Base-by-base conservation (phyloP, 92 coral and sea anemone species). In the Anthopleura xanthogrammica region DNA sequence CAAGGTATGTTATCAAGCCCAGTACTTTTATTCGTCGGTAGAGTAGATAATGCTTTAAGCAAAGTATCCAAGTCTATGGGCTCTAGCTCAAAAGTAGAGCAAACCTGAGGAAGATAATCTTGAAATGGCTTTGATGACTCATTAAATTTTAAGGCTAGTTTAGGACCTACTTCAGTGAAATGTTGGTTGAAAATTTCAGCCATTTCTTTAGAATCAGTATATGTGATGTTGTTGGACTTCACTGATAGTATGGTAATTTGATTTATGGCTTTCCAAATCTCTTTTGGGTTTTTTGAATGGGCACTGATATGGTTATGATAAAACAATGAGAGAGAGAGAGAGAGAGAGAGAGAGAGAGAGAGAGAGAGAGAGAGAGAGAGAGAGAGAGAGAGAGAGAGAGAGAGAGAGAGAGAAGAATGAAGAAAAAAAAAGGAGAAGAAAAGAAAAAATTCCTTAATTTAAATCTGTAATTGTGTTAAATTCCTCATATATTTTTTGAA, bases 161-260 rank as follows among this genome's bases (percentile, higher is more conserved):
- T 77, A 77, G 80, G 80, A 48, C 80, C 80, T 36, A 77, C 41
- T 41, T 77, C 80, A 4, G 60, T 77, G 19, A 77, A 77, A 77
- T 77, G 80, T 4, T 42, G 42, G 41, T 77, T 77, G 24, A 77
- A 77, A 40, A 77, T 77, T 4, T 77, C 80, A 10, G 80, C 52
- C 19, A 77, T 77, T 10, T 42, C 80, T 52, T 41, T 77, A 77
- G 55, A 2, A 52, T 77, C 60, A 42, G 57, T 77, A 77, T 22
- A 77, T 42, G 5, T 41, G 39, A 8, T 12, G 52, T 42, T 77
- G 16, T 77, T 50, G 39, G 60, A 4, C 60, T 77, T 77, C 12
- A 77, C 52, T 16, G 80, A 36, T 29, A 29, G 42, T 12, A 72
- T 72, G 14, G 41, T 72, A 13, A 72, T 41, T 72, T 72, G 42